These are phyloP conservation scores for Sus cebifrons DNA, from an alignment of 2,797 vertebrate genomes.

Conservation along the genomic window DNA sequence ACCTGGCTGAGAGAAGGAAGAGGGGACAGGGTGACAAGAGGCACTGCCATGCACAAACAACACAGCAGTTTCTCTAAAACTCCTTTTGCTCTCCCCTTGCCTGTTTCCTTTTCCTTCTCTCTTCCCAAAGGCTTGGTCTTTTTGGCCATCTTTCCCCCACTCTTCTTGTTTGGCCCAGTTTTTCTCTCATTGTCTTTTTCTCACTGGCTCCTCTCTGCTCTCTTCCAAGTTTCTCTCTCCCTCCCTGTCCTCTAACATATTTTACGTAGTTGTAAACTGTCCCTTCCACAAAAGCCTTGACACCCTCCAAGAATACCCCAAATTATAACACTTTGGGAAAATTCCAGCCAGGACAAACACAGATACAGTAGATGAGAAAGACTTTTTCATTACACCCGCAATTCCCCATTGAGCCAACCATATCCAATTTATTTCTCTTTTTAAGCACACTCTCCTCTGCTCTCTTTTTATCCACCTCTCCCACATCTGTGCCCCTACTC, in stretches of 20 bases:
- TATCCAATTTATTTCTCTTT: neutral
- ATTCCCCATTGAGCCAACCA: neutral
- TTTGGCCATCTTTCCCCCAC: no score
- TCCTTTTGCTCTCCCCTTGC: neutral
- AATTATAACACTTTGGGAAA: neutral
- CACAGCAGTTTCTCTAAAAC: neutral
- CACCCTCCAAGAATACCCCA: neutral
- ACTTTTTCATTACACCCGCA: neutral
- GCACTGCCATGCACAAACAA: neutral
- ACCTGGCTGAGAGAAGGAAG: fast-evolving
- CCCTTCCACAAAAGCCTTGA: neutral
- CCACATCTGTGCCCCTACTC: neutral
- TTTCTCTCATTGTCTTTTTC: neutral
- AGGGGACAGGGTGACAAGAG: fast-evolving
- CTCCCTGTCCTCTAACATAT: neutral
- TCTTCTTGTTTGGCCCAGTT: neutral
- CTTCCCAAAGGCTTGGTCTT: neutral
- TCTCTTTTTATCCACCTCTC: neutral
- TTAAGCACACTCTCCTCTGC: neutral
- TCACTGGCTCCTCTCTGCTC: neutral
- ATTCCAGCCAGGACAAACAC: neutral
- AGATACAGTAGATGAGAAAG: neutral
- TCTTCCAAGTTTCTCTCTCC: neutral
- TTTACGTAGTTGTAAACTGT: neutral
- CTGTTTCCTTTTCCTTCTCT: neutral